Evolutionary conservation across 92 coral and sea anemone species (phyloP).

Genomic region (Epizoanthus ramosus): DNA sequence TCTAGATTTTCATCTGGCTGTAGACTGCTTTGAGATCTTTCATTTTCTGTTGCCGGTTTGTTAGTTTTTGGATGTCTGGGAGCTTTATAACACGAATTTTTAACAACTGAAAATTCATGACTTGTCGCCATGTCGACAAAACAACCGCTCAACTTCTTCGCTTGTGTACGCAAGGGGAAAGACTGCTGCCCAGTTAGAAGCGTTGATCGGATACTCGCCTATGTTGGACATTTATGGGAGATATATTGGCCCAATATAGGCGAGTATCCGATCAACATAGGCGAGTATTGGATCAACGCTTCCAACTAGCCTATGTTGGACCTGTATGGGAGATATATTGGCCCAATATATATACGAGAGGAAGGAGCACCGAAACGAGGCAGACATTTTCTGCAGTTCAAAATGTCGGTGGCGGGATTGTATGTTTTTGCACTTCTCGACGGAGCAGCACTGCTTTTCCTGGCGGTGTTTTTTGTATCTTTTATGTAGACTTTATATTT

Average conservation of each 20-base stretch:
- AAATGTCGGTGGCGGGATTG: slow-evolving; percentile 84
- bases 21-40: slow-evolving; percentile 54
- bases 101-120: slow-evolving; percentile 84
- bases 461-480: slow-evolving; percentile 98
- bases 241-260: background rate
- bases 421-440: slow-evolving; percentile 87
- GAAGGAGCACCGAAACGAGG: slow-evolving; percentile 53
- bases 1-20: slow-evolving; percentile 57
- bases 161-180: slow-evolving; percentile 33
- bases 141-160: slow-evolving; percentile 39
- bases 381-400: slow-evolving; percentile 30
- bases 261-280: no score
- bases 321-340: background rate
- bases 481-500: slow-evolving; percentile 28
- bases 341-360: background rate
- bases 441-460: slow-evolving; percentile 90
- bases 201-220: background rate
- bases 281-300: no score
- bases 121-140: slow-evolving; percentile 97
- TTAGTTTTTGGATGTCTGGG: slow-evolving; percentile 91
- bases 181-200: slow-evolving; percentile 19
- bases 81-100: slow-evolving; percentile 89
- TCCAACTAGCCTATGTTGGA: no score
- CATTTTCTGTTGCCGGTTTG: slow-evolving; percentile 85
- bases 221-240: background rate